Base-by-base conservation (phyloP, 2,113 vertebrate genomes). In the Meriones unguiculatus region DNA sequence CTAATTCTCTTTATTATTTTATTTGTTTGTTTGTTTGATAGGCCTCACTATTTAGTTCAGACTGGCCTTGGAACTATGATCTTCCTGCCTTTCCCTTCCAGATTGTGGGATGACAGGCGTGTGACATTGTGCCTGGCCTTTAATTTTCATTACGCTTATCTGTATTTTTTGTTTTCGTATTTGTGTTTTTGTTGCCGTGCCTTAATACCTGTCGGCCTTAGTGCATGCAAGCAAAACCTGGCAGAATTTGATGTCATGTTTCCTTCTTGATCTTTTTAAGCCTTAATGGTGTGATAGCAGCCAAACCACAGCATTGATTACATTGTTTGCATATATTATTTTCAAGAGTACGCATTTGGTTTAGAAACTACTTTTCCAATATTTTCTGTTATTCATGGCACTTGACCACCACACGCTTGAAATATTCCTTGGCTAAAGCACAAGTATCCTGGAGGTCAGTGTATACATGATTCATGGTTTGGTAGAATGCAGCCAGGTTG, bases 401-500 rank as follows among this genome's bases (percentile, higher is more conserved):
- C 93, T 96, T 97, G 93, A 98, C 97, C 97, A 96, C 96, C 96
- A 98, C 91, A 97, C 82, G 91, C 89, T 98, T 98, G 81, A 98
- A 98, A 97, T 97, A 94, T 90, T 98, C 97, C 92, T 93, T 98
- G 96, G 96, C 80, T 93, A 93, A 94, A 98, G 94, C 92, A 97
- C 95, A 97, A 57, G 97, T 97, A 86, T 95, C 95, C 95, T 97
- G 94, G 54, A 46, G 89, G 90, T 94, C 76, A 97, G 93, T 92
- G 81, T 89, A 89, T 95, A 97, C 88, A 5, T 98, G 97, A 98
- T 98, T 98, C 98, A 98, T 97, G 86, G 93, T 97, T 98, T 92
- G 98, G 98, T 98, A 98, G 98, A 98, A 97, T 97, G 91, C 94
- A 98, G 98, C 57, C 95, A 98, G 95, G 97, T 98, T 98, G 97